Evolutionary conservation across 2,113 vertebrate species (phyloP).

Genomic region (Lamprotornis superbus): DNA sequence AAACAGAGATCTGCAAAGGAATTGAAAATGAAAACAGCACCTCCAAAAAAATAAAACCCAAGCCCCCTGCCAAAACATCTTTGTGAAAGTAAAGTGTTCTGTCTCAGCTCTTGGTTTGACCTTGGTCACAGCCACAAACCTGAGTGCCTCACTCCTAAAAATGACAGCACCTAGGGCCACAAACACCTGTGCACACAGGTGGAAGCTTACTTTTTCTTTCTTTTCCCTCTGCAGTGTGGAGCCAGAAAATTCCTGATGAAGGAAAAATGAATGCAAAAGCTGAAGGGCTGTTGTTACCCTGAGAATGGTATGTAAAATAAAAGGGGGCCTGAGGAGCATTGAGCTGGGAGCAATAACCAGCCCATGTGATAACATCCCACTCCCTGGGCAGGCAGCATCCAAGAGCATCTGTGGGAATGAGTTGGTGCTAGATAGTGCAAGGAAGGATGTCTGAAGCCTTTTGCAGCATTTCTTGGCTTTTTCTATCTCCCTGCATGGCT

Average conservation of each 20-base stretch:
- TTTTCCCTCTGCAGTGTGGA: background rate
- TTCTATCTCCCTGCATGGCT: fast-evolving
- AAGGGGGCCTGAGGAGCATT: background rate
- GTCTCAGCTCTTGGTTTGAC: background rate
- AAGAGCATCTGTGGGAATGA: background rate
- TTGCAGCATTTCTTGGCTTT: background rate
- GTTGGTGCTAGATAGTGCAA: background rate
- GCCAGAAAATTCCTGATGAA: fast-evolving
- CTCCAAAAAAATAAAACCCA: fast-evolving
- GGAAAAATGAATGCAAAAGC: background rate
- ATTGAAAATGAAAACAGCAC: background rate
- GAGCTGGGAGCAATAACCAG: background rate
- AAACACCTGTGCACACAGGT: background rate
- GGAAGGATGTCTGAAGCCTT: background rate
- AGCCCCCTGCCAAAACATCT: fast-evolving
- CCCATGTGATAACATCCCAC: background rate
- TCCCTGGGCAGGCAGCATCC: background rate
- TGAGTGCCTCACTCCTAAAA: background rate
- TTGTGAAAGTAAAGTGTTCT: background rate
- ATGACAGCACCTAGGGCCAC: background rate
- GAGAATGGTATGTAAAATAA: background rate
- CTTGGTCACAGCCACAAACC: background rate
- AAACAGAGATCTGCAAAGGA: background rate
- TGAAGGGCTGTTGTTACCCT: background rate
- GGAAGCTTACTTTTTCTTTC: background rate